Conservation (phyloP, 37 sponge, comb jelly and placozoan species). For the Haliclona indistincta region DNA sequence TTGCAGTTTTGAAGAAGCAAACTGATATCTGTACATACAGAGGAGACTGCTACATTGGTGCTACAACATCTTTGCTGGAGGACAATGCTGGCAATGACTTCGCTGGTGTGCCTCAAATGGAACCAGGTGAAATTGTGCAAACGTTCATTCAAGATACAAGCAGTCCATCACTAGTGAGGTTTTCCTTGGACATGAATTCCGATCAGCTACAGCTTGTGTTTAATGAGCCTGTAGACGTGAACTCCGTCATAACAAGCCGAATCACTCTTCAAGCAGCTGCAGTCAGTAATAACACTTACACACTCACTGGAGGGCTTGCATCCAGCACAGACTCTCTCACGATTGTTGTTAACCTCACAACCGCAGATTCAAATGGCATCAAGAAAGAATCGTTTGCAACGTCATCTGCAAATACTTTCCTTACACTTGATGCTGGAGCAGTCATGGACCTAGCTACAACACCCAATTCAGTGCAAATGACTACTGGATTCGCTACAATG, state of each 20-base stretch:
- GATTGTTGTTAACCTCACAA: constrained; percentile 63
- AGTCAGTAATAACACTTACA: constrained; percentile 25
- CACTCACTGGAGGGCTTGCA: constrained; percentile 68
- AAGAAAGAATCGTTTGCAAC: constrained; percentile 70
- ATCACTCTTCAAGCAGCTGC: constrained; percentile 52
- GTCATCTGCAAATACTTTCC: constrained; percentile 49
- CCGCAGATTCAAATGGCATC: constrained; percentile 70
- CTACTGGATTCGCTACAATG: constrained; percentile 29
- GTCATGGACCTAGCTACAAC: constrained; percentile 65
- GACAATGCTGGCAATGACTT: constrained; percentile 73
- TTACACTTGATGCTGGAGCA: constrained; percentile 44
- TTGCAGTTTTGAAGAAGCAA: constrained; percentile 64
- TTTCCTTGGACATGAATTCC: constrained; percentile 75
- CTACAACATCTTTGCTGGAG: constrained; percentile 39
- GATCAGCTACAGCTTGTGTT: constrained; percentile 64
- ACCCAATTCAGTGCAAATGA: constrained; percentile 50
- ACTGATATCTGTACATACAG: constrained; percentile 71
- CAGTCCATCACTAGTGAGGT: constrained; percentile 47
- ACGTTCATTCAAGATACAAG: constrained; percentile 56
- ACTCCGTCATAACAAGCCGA: constrained; percentile 29
- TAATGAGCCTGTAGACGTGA: constrained; percentile 71
- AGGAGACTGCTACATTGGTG: constrained; percentile 77
- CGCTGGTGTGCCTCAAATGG: constrained; percentile 27
- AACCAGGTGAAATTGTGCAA: constrained; percentile 69
- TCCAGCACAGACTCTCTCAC: constrained; percentile 41